Percentiles rank a stretch among this genome's conserved stretches.
Evolutionary conservation across 2,888 invertebrate species (phyloP).

Genomic region (Amiota mariae): DNA sequence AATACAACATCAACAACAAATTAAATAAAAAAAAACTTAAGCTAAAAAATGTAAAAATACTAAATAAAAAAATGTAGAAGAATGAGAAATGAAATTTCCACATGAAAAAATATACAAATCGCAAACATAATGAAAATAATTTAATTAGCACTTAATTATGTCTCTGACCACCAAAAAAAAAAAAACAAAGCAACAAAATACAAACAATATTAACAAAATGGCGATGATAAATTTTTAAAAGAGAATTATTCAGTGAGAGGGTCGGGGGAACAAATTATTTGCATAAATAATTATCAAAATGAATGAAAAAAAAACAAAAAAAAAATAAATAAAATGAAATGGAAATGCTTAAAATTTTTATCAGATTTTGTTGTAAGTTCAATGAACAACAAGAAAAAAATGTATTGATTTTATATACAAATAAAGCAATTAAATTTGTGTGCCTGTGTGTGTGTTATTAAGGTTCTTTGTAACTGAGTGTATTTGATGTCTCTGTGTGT

Average conservation of each 20-base stretch:
- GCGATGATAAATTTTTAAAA: not conserved
- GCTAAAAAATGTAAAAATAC: constrained; percentile 22
- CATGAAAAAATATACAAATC: not conserved
- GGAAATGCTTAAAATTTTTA: not conserved
- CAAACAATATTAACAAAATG: too few relatives aligned
- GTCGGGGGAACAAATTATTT: not conserved
- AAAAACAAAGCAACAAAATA: constrained; percentile 37
- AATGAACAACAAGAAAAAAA: constrained; percentile 9
- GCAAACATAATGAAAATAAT: constrained; percentile 58
- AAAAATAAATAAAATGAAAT: constrained; percentile 1
- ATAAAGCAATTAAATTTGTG: constrained; percentile 18
- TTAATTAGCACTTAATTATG: constrained; percentile 70
- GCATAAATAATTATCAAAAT: not conserved
- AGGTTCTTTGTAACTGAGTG: not conserved
- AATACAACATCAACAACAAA: constrained; percentile 35
- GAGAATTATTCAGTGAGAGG: not conserved
- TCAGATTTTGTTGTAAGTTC: constrained; percentile 6
- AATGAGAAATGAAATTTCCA: not conserved
- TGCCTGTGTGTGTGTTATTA: not conserved
- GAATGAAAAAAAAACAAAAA: too few relatives aligned
- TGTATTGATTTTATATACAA: constrained; percentile 21
- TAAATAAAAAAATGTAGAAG: constrained; percentile 42
- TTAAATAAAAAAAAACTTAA: not conserved
- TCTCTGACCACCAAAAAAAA: constrained; percentile 52
- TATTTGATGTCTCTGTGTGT: not conserved